These are phyloP conservation scores for Chymomyza costata DNA, from an alignment of 1,140 invertebrate genomes.

Conservation along the genomic window DNA sequence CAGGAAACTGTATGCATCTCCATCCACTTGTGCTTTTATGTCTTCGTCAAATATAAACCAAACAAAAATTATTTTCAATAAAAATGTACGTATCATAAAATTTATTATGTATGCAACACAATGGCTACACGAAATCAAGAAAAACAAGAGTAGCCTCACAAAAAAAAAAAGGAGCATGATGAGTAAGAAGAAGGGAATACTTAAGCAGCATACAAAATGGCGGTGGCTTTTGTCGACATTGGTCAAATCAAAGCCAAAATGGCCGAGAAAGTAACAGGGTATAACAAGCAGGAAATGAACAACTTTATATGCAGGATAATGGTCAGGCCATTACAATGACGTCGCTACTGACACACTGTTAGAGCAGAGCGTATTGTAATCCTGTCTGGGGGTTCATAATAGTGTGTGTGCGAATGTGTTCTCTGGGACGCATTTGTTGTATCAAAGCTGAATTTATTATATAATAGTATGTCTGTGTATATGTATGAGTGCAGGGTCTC, in stretches of 20 bases:
- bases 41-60: no score
- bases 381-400: no score
- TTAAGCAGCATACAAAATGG: constrained; percentile 34
- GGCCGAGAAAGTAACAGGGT: constrained; percentile 10
- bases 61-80: constrained; percentile 68
- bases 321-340: constrained; percentile 59
- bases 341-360: no score
- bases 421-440: constrained; percentile 18
- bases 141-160: neutral
- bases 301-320: constrained; percentile 73
- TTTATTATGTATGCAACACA: constrained; percentile 71
- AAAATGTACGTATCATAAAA: constrained; percentile 73
- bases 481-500: no score
- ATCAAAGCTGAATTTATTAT: constrained; percentile 40
- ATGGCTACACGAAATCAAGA: constrained; percentile 28
- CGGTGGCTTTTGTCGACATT: neutral
- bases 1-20: constrained; percentile 17
- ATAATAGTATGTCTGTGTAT: no score
- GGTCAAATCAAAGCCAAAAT: constrained; percentile 55
- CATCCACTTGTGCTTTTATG: neutral
- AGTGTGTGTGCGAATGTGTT: constrained; percentile 6
- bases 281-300: constrained; percentile 62
- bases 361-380: no score
- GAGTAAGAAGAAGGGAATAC: constrained; percentile 19
- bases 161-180: constrained; percentile 23